Percentiles rank a stretch among this genome's conserved stretches.
phyloP scores from a whole-genome alignment of 2,888 invertebrate species.

The Nesidiocoris tenuis region DNA sequence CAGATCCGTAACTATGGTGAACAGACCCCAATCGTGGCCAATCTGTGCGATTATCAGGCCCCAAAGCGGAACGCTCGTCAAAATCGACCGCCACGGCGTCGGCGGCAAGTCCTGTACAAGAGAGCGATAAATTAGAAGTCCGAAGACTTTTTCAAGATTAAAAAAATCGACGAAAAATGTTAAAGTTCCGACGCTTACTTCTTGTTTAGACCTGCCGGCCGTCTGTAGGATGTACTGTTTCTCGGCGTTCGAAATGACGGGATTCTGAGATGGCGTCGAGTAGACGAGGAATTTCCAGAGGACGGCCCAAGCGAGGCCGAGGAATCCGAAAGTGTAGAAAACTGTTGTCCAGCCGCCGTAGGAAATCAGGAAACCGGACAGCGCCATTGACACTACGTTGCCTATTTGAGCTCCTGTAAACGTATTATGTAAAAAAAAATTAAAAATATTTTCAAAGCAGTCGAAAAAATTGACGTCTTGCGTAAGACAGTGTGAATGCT shows the following conservation, averaged over 20 bases:
- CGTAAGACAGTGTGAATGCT: too few species aligned
- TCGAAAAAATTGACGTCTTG: too few species aligned
- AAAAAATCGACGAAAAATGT: slow-evolving; percentile 4
- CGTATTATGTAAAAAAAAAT: neutral
- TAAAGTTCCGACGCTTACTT: slow-evolving; percentile 19
- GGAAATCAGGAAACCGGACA: slow-evolving; percentile 50
- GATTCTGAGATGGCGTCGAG: slow-evolving; percentile 67
- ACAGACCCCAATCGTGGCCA: slow-evolving; percentile 70
- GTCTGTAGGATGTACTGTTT: slow-evolving; percentile 54
- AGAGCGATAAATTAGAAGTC: neutral
- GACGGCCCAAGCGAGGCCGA: slow-evolving; percentile 60
- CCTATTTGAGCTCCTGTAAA: slow-evolving; percentile 52
- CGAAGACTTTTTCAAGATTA: neutral
- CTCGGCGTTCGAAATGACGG: slow-evolving; percentile 70
- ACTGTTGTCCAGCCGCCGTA: slow-evolving; percentile 60
- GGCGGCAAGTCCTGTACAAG: slow-evolving; percentile 56
- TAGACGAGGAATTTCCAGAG: slow-evolving; percentile 56
- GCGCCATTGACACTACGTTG: slow-evolving; percentile 51
- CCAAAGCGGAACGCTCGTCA: slow-evolving; percentile 57
- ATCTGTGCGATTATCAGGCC: slow-evolving; percentile 55
- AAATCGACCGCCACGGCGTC: slow-evolving; percentile 71
- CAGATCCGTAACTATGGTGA: slow-evolving; percentile 69
- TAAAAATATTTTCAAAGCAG: too few species aligned
- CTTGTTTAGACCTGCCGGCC: slow-evolving; percentile 31
- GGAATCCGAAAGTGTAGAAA: slow-evolving; percentile 61